Percentiles rank a stretch among this genome's conserved stretches.
Conservation (phyloP, 2,113 vertebrate genomes). For the Grammomys surdaster region DNA sequence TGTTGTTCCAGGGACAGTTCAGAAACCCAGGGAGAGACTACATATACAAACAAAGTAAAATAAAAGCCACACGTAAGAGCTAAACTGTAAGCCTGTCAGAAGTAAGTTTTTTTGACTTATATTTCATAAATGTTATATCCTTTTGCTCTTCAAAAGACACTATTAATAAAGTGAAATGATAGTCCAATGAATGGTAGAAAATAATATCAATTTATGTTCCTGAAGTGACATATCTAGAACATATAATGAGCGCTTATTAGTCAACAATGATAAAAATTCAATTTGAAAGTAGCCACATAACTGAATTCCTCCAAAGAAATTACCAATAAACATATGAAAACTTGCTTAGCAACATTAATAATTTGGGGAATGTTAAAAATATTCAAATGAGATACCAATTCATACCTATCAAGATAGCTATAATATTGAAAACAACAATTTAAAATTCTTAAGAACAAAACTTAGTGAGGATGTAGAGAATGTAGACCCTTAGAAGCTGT, state of each 20-base stretch:
- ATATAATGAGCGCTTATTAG: neutral
- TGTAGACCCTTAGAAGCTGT: neutral
- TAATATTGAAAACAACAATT: neutral
- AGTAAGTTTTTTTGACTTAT: neutral
- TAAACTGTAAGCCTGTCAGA: neutral
- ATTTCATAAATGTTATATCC: neutral
- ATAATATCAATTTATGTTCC: neutral
- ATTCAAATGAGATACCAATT: neutral
- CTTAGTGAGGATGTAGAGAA: neutral
- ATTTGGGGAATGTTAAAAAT: conserved; percentile 8
- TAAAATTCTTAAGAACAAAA: neutral
- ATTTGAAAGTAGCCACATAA: neutral
- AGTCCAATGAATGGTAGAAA: neutral
- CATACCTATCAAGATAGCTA: neutral
- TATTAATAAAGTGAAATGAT: neutral
- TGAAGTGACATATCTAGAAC: neutral
- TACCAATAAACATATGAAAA: conserved; percentile 5
- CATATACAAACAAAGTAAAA: conserved; percentile 5
- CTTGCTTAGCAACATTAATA: neutral
- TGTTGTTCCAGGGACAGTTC: neutral
- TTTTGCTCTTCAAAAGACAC: neutral
- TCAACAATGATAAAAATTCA: neutral
- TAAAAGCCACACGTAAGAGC: neutral
- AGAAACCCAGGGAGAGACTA: neutral
- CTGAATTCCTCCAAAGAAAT: conserved; percentile 7